Evolutionary conservation across 2,797 vertebrate species (phyloP).

Genomic region (Toxotes lorentzi): DNA sequence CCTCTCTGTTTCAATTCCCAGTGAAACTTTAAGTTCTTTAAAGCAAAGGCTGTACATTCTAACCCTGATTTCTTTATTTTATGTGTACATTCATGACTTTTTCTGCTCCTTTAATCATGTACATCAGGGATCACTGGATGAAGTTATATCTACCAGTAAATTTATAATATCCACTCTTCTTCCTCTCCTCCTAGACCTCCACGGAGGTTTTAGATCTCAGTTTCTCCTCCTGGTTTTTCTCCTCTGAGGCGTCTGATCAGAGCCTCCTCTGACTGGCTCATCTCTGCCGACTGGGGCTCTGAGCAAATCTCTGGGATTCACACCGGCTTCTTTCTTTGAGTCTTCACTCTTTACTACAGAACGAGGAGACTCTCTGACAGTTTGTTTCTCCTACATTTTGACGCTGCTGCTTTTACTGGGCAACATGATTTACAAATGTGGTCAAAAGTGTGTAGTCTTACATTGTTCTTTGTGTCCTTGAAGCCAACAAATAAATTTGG

Average conservation of each 20-base stretch:
- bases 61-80: background rate
- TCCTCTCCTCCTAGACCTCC: background rate
- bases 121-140: no score
- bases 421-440: background rate
- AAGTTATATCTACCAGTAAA: background rate
- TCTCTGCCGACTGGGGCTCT: constrained; percentile 23
- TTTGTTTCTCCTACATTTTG: no score
- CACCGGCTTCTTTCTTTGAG: constrained; percentile 5
- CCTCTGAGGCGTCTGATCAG: constrained; percentile 32
- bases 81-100: background rate
- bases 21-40: no score
- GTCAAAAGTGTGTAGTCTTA: no score
- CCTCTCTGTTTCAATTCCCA: background rate
- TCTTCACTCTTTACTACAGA: constrained; percentile 2
- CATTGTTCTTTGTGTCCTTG: no score
- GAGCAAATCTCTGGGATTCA: constrained; percentile 47
- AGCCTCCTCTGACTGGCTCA: constrained; percentile 40
- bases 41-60: no score
- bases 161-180: background rate
- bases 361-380: background rate
- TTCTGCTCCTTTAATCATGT: background rate
- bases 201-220: background rate
- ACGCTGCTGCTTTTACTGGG: background rate
- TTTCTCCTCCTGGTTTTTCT: constrained; percentile 7
- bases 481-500: background rate